A percentile compares a stretch with the other conserved stretches of the same genome.
Evolutionary conservation across 2,797 vertebrate genomes (phyloP).

Genomic region (Chaenodraco wilsoni): DNA sequence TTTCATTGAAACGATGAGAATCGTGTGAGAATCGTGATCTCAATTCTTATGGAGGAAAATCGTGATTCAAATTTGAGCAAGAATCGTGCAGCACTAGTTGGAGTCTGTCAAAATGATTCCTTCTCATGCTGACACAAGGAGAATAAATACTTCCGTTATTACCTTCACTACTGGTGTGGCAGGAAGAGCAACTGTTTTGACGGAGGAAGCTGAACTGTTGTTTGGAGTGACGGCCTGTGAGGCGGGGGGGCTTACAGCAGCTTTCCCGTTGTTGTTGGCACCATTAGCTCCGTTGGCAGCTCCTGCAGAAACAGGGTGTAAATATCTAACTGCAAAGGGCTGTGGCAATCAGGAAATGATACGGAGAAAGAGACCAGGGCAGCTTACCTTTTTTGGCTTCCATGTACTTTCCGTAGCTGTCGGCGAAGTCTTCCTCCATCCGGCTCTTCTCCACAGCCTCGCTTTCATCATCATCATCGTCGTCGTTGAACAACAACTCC

Average conservation of each 20-base stretch:
- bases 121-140: not conserved
- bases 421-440: conserved; percentile 94
- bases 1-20: too few species aligned
- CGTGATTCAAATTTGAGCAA: too few species aligned
- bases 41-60: too few species aligned
- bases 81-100: not conserved
- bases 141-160: not conserved
- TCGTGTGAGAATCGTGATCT: too few species aligned
- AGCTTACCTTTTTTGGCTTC: conserved; percentile 96
- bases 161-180: conserved; percentile 92
- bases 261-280: conserved; percentile 88
- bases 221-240: conserved; percentile 86
- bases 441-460: conserved; percentile 94
- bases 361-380: not conserved
- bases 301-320: conserved; percentile 84
- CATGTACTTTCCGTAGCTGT: conserved; percentile 98
- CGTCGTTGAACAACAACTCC: conserved; percentile 98
- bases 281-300: conserved; percentile 91
- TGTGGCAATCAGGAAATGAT: conserved; percentile 70
- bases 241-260: conserved; percentile 83
- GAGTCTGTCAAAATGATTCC: not conserved
- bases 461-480: conserved; percentile 94
- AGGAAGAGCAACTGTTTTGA: conserved; percentile 87
- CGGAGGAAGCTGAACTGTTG: conserved; percentile 86
- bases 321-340: conserved; percentile 83